These are phyloP conservation scores for Drosophila siamana DNA, from an alignment of 2,888 invertebrate species.

Conservation along the genomic window DNA sequence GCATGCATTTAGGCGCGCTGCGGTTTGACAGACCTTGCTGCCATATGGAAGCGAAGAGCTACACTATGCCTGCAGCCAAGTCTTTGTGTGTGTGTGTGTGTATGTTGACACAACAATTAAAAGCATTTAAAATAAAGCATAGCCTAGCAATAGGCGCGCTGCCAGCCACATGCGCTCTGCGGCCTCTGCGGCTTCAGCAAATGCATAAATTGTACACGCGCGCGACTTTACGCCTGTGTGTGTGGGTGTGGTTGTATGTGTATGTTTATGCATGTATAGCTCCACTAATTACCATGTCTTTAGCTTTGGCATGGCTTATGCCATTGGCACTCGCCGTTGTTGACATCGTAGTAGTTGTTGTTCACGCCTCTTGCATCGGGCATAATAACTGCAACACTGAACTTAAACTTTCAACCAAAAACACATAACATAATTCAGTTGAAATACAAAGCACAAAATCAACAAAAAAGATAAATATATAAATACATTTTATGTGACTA, in stretches of 20 bases:
- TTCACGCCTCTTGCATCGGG: constrained; percentile 38
- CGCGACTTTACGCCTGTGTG: constrained; percentile 14
- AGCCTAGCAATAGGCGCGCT: constrained; percentile 65
- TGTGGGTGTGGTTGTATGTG: constrained; percentile 19
- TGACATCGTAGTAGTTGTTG: constrained; percentile 38
- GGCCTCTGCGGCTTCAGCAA: constrained; percentile 59
- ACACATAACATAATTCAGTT: background rate
- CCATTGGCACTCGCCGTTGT: constrained; percentile 68
- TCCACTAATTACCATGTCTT: constrained; percentile 80
- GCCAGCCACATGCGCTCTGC: constrained; percentile 54
- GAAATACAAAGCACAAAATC: background rate
- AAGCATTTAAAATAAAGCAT: constrained; percentile 82
- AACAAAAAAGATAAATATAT: too few species aligned
- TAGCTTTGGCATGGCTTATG: constrained; percentile 77
- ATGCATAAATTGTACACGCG: constrained; percentile 72
- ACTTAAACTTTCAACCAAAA: background rate
- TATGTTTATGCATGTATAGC: constrained; percentile 38
- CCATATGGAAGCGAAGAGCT: constrained; percentile 44
- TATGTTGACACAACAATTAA: constrained; percentile 82
- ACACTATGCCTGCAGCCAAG: constrained; percentile 45
- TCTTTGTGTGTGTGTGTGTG: constrained; percentile 23
- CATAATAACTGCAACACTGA: constrained; percentile 20
- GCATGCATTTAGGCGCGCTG: constrained; percentile 80
- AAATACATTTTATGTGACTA: too few species aligned
- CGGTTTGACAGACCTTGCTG: constrained; percentile 70